Evolutionary conservation across 2,888 invertebrate genomes (phyloP).

Genomic region (Priapulus caudatus): DNA sequence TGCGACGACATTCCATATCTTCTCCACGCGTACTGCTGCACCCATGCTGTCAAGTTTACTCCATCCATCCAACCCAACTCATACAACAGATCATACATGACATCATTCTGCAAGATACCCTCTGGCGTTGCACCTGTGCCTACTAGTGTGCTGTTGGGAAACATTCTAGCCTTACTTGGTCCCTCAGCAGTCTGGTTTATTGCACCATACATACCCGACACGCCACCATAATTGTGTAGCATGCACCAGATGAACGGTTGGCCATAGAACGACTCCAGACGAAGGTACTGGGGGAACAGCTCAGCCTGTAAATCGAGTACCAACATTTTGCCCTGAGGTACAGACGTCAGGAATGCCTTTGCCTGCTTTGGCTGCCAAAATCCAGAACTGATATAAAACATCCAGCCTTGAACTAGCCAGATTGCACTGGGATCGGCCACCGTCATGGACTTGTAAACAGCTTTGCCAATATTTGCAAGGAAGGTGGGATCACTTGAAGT

Average conservation of each 20-base stretch:
- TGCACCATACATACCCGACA: conserved; percentile 79
- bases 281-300: conserved; percentile 61
- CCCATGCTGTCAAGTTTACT: conserved; percentile 35
- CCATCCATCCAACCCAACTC: conserved; percentile 57
- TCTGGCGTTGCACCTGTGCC: conserved; percentile 85
- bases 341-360: conserved; percentile 59
- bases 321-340: conserved; percentile 68
- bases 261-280: conserved; percentile 64
- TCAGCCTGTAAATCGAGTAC: conserved; percentile 81
- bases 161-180: too few relatives aligned
- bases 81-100: conserved; percentile 76
- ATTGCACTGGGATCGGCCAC: conserved; percentile 60
- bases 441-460: conserved; percentile 57
- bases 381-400: conserved; percentile 49
- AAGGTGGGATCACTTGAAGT: conserved; percentile 48
- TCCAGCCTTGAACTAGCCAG: conserved; percentile 81
- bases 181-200: conserved; percentile 34
- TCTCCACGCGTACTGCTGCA: conserved; percentile 49
- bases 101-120: conserved; percentile 89
- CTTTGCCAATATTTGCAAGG: conserved; percentile 51
- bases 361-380: conserved; percentile 58
- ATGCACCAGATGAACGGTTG: conserved; percentile 95
- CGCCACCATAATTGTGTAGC: conserved; percentile 92
- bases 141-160: conserved; percentile 59
- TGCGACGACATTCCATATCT: conserved; percentile 56